A percentile compares a stretch with the other conserved stretches of the same genome.
phyloP scores from a whole-genome alignment of 2,113 vertebrate genomes.

The Bos javanicus region DNA sequence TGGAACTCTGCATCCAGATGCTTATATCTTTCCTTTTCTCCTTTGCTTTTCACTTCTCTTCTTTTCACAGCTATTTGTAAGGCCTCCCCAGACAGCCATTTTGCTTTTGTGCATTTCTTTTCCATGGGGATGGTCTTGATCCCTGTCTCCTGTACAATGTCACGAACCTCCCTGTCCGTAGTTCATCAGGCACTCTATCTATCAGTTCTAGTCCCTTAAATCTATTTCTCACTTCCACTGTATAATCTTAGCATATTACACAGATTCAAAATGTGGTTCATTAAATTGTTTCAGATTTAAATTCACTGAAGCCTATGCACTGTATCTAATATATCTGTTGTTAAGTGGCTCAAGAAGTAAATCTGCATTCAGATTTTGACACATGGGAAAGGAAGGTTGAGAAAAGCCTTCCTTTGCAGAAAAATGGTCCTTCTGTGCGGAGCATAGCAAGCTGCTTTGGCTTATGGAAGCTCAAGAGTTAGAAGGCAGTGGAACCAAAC shows the following conservation, averaged over 20 bases:
- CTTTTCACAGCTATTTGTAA: too few species aligned
- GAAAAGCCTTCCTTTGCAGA: background rate
- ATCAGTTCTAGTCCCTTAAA: too few species aligned
- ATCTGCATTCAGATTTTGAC: background rate
- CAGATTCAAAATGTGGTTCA: background rate
- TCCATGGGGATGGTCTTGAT: too few species aligned
- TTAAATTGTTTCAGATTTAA: background rate
- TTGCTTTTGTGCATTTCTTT: too few species aligned
- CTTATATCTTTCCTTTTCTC: too few species aligned
- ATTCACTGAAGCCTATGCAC: background rate
- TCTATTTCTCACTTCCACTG: too few species aligned
- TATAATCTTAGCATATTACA: background rate
- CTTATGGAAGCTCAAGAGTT: background rate
- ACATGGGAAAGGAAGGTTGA: background rate
- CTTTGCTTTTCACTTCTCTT: too few species aligned
- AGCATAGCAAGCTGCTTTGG: background rate
- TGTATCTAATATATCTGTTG: background rate
- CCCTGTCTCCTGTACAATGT: too few species aligned
- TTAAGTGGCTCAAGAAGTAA: background rate
- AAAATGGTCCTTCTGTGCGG: fast-evolving
- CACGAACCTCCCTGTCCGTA: too few species aligned
- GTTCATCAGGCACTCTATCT: too few species aligned
- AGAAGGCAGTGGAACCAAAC: background rate
- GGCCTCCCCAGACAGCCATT: too few species aligned
- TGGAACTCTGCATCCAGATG: too few species aligned